Percentiles rank a stretch among this genome's conserved stretches.
phyloP scores from a whole-genome alignment of 2,797 vertebrate genomes.

The Morelia viridis region DNA sequence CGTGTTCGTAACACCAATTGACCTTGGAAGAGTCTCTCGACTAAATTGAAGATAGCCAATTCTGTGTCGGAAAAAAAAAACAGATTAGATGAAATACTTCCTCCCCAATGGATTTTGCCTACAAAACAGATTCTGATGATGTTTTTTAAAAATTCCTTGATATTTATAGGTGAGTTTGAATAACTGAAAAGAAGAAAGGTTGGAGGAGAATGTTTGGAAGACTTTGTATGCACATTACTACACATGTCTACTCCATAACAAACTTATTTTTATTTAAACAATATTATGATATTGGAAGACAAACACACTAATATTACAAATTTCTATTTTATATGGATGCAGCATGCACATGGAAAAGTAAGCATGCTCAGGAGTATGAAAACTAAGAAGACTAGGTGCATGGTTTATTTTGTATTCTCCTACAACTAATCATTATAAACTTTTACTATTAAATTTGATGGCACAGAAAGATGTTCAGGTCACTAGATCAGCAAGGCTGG shows the following conservation, averaged over 20 bases:
- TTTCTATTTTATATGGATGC: background rate
- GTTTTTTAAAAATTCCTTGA: background rate
- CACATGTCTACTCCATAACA: background rate
- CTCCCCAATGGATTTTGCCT: background rate
- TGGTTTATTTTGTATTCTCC: background rate
- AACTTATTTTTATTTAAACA: background rate
- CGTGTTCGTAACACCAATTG: conserved; percentile 91
- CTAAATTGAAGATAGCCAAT: conserved; percentile 81
- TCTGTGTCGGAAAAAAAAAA: conserved; percentile 59
- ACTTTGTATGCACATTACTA: background rate
- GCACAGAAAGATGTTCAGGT: background rate
- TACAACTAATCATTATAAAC: background rate
- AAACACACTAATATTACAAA: background rate
- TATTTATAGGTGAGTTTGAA: background rate
- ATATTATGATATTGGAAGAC: background rate
- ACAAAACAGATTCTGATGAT: background rate
- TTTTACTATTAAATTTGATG: background rate
- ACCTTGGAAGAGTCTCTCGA: conserved; percentile 95
- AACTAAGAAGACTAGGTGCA: background rate
- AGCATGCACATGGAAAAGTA: background rate
- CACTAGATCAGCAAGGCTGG: background rate
- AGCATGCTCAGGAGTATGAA: background rate
- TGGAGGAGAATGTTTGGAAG: background rate
- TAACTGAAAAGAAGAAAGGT: background rate
- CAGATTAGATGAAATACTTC: conserved; percentile 21